Conservation (phyloP, 37 sponge, comb jelly and placozoan genomes). For the Chondrosia reniformis region DNA sequence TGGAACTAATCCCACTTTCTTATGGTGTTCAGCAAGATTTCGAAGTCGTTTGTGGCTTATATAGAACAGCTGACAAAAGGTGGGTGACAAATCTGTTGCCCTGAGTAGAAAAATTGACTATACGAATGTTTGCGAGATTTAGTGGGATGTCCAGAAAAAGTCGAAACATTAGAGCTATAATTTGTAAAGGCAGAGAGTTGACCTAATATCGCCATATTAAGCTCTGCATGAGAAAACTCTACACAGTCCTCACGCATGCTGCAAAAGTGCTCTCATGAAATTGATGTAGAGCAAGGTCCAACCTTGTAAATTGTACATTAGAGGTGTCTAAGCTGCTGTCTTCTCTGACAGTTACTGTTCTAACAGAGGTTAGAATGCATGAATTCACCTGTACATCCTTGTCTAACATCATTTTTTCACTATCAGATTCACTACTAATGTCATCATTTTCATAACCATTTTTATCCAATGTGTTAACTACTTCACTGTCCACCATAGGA, state of each 20-base stretch:
- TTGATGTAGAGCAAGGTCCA: too few relatives aligned
- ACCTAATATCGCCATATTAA: constrained; percentile 2
- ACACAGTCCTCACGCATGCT: neutral
- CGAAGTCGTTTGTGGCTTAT: neutral
- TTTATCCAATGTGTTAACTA: too few relatives aligned
- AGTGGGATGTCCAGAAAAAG: neutral
- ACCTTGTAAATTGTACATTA: too few relatives aligned
- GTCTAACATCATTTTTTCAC: too few relatives aligned
- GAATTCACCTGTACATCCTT: too few relatives aligned
- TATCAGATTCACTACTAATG: too few relatives aligned
- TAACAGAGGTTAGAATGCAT: too few relatives aligned
- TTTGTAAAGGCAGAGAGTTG: neutral
- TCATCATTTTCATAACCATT: too few relatives aligned
- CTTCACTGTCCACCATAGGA: too few relatives aligned
- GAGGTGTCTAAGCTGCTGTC: too few relatives aligned
- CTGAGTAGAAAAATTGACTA: neutral
- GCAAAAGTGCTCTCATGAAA: too few relatives aligned
- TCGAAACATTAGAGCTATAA: neutral
- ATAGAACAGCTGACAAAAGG: neutral
- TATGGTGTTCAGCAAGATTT: neutral
- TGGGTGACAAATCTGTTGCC: constrained; percentile 3
- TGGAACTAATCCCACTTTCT: neutral
- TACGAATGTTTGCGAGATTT: neutral
- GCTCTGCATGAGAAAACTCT: neutral
- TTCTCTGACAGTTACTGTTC: too few relatives aligned